Base-by-base conservation (phyloP, 2,113 vertebrate species). In the Hipposideros armiger region DNA sequence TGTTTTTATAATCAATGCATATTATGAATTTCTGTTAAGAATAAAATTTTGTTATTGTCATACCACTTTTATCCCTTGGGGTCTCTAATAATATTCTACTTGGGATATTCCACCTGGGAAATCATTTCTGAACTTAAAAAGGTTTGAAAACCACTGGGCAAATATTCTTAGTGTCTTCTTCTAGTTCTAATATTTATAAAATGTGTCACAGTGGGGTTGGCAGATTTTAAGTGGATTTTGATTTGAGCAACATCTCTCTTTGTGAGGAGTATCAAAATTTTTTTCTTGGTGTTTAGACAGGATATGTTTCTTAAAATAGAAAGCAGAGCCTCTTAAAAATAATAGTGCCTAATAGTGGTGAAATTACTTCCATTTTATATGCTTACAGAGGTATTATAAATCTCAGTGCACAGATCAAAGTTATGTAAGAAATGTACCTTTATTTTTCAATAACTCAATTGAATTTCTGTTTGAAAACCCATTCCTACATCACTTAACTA, bases 21-120 rank as follows among this genome's bases (percentile, higher is more conserved):
- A 60, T 83, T 90, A 90, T 40, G 78, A 74, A 84, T 72, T 87
- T 96, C 36, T 78, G 62, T 52, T 90, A 93, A 92, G 22, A 64
- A 64, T 64, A 74, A 66, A 87, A 67, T 62, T 87, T 87, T 87
- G 16, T 28, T 83, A 76, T 62, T 42, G 47, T 77, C 30, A 76
- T 36, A n/a, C 8, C 16, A n/a, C 32, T 87, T 91, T 91, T 50
- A 54, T 87, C 30, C 22, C 22, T 80, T 69, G 42, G 52, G 16
- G 19, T 76, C 28, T 83, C 72, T 70, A 89, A 70, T 69, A 66
- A 81, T 67, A 45, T 66, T 93, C 45, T 89, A 30, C 45, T 84
- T 74, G 45, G 26, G 85, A 84, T 74, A 56, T 15, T 84, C 36
- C 30, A 83, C 32, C 17, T 84, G 58, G 22, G 5, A 95, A 92